Percentiles rank a stretch among this genome's conserved stretches.
phyloP scores from a whole-genome alignment of 2,888 invertebrate genomes.

The Anoncus sp. region DNA sequence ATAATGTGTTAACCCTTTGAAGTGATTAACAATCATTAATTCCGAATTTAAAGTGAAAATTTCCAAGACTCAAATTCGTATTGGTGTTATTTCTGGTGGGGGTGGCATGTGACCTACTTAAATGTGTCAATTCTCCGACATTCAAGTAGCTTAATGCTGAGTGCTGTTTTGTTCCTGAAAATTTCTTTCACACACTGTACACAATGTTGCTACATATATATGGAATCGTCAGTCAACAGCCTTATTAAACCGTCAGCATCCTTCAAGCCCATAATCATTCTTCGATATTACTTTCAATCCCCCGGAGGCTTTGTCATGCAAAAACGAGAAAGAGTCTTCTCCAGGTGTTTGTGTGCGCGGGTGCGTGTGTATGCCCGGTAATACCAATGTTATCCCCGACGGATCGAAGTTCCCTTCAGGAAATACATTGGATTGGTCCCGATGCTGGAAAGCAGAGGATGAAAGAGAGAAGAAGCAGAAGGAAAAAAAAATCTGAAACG shows the following conservation, averaged over 20 bases:
- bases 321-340: conserved; percentile 20
- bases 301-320: conserved; percentile 29
- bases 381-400: conserved; percentile 43
- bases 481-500: conserved; percentile 42
- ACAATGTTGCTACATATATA: conserved; percentile 16
- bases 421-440: conserved; percentile 40
- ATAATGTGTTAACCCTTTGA: too few species aligned
- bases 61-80: too few species aligned
- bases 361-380: too few species aligned
- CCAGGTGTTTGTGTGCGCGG: too few species aligned
- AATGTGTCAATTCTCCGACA: too few species aligned
- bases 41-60: too few species aligned
- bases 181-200: neutral
- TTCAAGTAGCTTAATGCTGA: too few species aligned
- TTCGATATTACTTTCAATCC: conserved; percentile 41
- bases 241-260: conserved; percentile 42
- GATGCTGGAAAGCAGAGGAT: conserved; percentile 13
- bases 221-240: conserved; percentile 8
- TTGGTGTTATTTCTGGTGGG: too few species aligned
- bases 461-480: neutral
- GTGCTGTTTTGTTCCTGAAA: too few species aligned
- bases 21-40: too few species aligned
- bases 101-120: too few species aligned
- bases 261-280: conserved; percentile 17
- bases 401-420: conserved; percentile 25